phyloP scores from a whole-genome alignment of 1,140 invertebrate species.

The Oryctes rhinoceros region DNA sequence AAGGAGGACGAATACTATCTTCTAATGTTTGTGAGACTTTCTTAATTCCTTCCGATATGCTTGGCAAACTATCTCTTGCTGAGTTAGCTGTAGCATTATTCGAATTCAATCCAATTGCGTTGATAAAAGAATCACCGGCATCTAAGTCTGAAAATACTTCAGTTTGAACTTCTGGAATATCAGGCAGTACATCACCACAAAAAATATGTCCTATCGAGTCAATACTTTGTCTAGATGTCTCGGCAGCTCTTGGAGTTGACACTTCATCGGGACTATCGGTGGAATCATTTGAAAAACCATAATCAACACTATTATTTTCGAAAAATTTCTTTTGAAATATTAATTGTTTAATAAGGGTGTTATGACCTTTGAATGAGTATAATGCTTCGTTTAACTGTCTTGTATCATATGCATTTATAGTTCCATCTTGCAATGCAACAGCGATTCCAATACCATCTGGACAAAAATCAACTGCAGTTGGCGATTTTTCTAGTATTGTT shows the following conservation, averaged over 20 bases:
- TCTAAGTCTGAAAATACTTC: neutral
- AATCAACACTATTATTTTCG: slow-evolving; percentile 38
- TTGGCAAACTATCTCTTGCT: neutral
- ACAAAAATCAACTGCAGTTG: slow-evolving; percentile 56
- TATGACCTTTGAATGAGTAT: slow-evolving; percentile 51
- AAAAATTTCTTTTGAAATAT: slow-evolving; percentile 47
- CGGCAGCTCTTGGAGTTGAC: neutral
- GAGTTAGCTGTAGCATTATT: slow-evolving; percentile 7
- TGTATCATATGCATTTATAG: slow-evolving; percentile 55
- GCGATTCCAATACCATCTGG: slow-evolving; percentile 53
- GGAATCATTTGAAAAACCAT: slow-evolving; percentile 35
- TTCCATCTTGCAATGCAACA: slow-evolving; percentile 55
- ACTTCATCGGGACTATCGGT: neutral
- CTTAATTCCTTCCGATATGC: slow-evolving; percentile 16
- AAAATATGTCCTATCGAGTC: slow-evolving; percentile 36
- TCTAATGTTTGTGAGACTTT: slow-evolving; percentile 5
- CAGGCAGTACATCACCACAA: slow-evolving; percentile 11
- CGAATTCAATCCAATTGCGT: slow-evolving; percentile 32
- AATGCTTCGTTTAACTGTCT: slow-evolving; percentile 53
- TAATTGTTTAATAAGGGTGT: slow-evolving; percentile 50
- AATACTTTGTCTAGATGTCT: slow-evolving; percentile 25
- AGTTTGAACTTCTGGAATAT: slow-evolving; percentile 22
- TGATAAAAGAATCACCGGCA: slow-evolving; percentile 29
- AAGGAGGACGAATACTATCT: neutral
- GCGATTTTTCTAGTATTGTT: slow-evolving; percentile 52